Percentiles rank a stretch among this genome's conserved stretches.
These are phyloP conservation scores for Chrysotoxum bicinctum DNA, from an alignment of 2,888 invertebrate genomes.

Conservation along the genomic window DNA sequence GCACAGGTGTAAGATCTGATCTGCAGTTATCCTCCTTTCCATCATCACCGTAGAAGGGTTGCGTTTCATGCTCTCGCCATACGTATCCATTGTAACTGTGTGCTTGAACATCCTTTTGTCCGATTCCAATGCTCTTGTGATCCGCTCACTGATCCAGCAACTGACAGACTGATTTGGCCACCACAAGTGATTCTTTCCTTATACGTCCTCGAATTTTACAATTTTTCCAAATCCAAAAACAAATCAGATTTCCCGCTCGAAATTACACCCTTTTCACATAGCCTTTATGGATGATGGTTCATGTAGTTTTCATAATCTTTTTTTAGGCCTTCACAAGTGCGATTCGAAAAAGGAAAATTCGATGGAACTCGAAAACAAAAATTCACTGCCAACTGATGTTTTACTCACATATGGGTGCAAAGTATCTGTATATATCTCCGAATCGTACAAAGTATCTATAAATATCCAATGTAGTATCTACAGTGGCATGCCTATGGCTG, in stretches of 20 bases:
- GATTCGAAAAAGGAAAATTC: conserved; percentile 56
- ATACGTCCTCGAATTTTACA: conserved; percentile 68
- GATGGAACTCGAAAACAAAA: conserved; percentile 37
- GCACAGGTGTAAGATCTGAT: conserved; percentile 77
- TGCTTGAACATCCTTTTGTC: conserved; percentile 47
- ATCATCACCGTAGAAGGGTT: conserved; percentile 13
- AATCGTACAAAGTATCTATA: conserved; percentile 63
- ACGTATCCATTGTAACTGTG: conserved; percentile 62
- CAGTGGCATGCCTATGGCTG: conserved; percentile 48
- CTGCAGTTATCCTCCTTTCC: conserved; percentile 76
- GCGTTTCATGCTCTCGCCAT: conserved; percentile 49
- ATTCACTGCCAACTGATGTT: conserved; percentile 61
- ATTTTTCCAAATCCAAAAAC: conserved; percentile 32
- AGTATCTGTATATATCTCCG: conserved; percentile 69
- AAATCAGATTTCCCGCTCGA: conserved; percentile 66
- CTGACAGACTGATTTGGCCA: conserved; percentile 62
- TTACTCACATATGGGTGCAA: conserved; percentile 69
- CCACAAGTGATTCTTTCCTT: conserved; percentile 69
- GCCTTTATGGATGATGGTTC: conserved; percentile 7
- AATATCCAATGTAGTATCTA: conserved; percentile 50
- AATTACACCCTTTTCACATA: conserved; percentile 70
- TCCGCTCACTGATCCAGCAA: conserved; percentile 62
- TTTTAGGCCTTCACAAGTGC: conserved; percentile 68
- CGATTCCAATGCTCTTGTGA: background rate
- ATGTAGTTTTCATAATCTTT: conserved; percentile 54